Evolutionary conservation across 2,113 vertebrate species (phyloP).

Genomic region (Trinectes maculatus): DNA sequence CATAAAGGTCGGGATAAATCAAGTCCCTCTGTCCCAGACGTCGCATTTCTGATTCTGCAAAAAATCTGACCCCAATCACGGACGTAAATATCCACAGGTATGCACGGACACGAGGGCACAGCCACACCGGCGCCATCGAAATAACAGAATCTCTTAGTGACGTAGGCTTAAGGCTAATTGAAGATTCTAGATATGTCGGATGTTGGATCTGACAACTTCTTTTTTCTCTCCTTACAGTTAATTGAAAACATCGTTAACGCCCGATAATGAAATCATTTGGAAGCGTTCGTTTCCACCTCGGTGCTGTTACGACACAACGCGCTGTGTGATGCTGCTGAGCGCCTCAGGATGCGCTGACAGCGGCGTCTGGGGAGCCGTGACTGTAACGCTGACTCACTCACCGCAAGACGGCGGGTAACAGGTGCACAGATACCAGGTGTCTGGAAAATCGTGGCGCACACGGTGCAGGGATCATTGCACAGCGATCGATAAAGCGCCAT

Average conservation of each 20-base stretch:
- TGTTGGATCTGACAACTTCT: too few species aligned
- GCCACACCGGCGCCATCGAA: background rate
- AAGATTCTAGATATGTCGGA: too few species aligned
- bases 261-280: too few species aligned
- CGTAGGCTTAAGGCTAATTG: too few species aligned
- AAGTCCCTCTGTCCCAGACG: conserved; percentile 30
- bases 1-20: conserved; percentile 80
- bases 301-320: too few species aligned
- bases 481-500: conserved; percentile 52
- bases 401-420: conserved; percentile 45
- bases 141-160: background rate
- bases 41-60: conserved; percentile 37
- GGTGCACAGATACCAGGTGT: conserved; percentile 61
- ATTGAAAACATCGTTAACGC: too few species aligned
- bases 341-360: too few species aligned
- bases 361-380: background rate
- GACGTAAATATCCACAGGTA: conserved; percentile 36
- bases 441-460: conserved; percentile 48
- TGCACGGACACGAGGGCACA: background rate
- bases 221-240: too few species aligned
- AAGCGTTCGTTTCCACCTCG: too few species aligned
- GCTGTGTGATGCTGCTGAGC: too few species aligned
- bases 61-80: conserved; percentile 48
- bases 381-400: conserved; percentile 57
- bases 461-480: conserved; percentile 32